Evolutionary conservation across 2,888 invertebrate species (phyloP).

Genomic region (Flexamia atlantica): DNA sequence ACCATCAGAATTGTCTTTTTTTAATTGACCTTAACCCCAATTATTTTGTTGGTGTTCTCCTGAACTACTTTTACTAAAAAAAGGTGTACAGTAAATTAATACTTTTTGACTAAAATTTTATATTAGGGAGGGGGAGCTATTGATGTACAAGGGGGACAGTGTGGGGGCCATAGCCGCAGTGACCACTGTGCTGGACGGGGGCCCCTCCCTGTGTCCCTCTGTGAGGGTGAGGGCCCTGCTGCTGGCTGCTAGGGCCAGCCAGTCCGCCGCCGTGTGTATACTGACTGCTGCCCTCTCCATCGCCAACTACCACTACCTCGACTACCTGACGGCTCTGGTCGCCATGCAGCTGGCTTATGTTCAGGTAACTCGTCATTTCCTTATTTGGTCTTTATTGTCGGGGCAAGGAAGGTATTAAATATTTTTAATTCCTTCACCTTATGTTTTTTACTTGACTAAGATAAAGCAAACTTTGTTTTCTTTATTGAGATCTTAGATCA

Average conservation of each 20-base stretch:
- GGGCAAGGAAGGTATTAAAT: too few species aligned
- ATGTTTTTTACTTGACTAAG: too few species aligned
- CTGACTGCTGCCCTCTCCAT: slow-evolving; percentile 84
- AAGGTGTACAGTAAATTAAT: too few species aligned
- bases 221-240: slow-evolving; percentile 83
- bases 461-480: too few species aligned
- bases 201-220: slow-evolving; percentile 73
- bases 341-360: slow-evolving; percentile 90
- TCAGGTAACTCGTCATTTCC: slow-evolving; percentile 74
- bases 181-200: slow-evolving; percentile 74
- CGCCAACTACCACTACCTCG: slow-evolving; percentile 86
- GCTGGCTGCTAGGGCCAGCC: slow-evolving; percentile 80
- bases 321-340: slow-evolving; percentile 85
- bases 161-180: slow-evolving; percentile 74
- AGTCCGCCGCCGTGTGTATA: slow-evolving; percentile 76
- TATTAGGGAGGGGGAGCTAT: slow-evolving; percentile 74
- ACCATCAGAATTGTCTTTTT: too few species aligned
- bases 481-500: too few species aligned
- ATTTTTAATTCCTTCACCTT: too few species aligned
- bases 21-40: too few species aligned
- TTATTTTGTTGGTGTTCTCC: too few species aligned
- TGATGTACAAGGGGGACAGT: slow-evolving; percentile 74
- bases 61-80: too few species aligned
- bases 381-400: too few species aligned
- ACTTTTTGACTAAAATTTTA: too few species aligned